Base-by-base conservation (phyloP, 1,140 invertebrate genomes). In the Ylistrum balloti region DNA sequence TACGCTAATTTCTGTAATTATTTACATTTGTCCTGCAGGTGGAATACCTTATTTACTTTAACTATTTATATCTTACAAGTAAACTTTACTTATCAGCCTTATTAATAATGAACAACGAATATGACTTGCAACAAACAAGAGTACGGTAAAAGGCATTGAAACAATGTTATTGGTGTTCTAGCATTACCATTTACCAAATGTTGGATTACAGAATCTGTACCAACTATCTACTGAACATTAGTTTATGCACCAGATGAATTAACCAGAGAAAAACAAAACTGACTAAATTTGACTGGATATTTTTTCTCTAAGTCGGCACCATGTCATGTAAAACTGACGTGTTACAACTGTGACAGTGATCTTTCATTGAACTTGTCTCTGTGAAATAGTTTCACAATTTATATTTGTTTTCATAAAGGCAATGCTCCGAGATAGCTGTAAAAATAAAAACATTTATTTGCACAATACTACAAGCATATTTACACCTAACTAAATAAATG, bases 401-500 rank as follows among this genome's bases (percentile, higher is more conserved):
- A 74, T 28, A 28, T n/a, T 28, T 28, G 22, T 74, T 74, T 74
- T 74, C 22, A 74, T 28, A 38, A 74, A 28, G 22, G 56, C 56
- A 74, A 74, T 74, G 1, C 56, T 74, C n/a, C 28, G 56, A 74
- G 56, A 74, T 74, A 74, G 28, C n/a, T 74, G 56, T 74, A n/a
- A 28, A 74, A 74, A 74, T 74, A 74, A 74, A 74, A 74, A 74
- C 56, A 74, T n/a, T 74, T 74, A 74, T 74, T 74, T 74, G 56
- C 56, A 74, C 56, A 74, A 74, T 74, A 74, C 56, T 74, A 74
- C 56, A 74, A 28, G 56, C 56, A 74, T 5, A 74, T 74, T 28
- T 74, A 74, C 56, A 74, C n/a, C n/a, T n/a, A 28, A 74, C 56
- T 74, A 74, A 74, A 7, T 28, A 74, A 74, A 1, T 48, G 45